Base-by-base conservation (phyloP, 1,140 invertebrate species). In the Rhyacophila brunnea region DNA sequence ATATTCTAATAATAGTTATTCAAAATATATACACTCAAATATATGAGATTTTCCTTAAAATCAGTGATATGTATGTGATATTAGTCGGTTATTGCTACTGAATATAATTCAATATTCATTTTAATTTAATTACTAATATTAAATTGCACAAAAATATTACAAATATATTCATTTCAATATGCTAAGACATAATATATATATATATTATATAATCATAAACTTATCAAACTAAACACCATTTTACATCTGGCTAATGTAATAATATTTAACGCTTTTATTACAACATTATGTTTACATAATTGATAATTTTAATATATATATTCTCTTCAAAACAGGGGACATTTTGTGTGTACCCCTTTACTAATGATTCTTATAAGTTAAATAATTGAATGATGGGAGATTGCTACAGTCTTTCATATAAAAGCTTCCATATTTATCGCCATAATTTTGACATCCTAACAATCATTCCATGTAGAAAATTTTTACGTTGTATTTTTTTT, bases 351-450 rank as follows among this genome's bases (percentile, higher is more conserved):
- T 38, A 6, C 10, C 15, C 1, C 32, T 14, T 19, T 43, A 15
- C 32, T 55, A 44, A 44, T 42, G 18, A 46, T 45, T 17, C 61
- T 64, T 60, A 64, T 43, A 28, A 34, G 32, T 60, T 63, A 64
- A 60, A 58, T 64, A 64, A 64, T 64, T 64, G 62, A 64, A 64
- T 64, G 49, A 54, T 64, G 62, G 62, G 62, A 64, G 62, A 64
- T 53, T 60, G 46, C 57, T 60, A 62, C 47, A 64, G 62, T 28
- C 23, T 3, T 28, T 5, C 23, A 28, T 5, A 6, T 13, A 15
- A 13, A 4, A 40, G 38, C 15, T 13, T 40, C 15, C 15, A n/a
- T 40, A 5, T 40, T 6, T 5, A 40, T 40, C 38, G 15, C 11
- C 15, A 40, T 40, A n/a, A 4, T 40, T 40, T 13, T 40, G 34